Evolutionary conservation across 1,140 invertebrate genomes (phyloP), one percentile per base, ranked within the genome.

Genomic region (Drosophila arawakana): DNA sequence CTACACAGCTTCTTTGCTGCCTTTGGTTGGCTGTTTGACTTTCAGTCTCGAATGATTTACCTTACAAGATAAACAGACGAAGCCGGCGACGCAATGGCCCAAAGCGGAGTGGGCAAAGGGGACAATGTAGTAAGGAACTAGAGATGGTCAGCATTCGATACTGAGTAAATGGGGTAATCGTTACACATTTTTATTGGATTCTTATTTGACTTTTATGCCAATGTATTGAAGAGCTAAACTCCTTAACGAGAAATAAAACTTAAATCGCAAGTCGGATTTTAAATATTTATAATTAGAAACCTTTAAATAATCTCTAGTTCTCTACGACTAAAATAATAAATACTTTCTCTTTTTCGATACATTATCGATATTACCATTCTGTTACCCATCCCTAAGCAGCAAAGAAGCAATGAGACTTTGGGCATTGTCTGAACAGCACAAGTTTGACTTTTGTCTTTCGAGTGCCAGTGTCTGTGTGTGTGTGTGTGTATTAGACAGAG

Each of bases 1-100:
- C 30, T 13, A 39, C 41, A 44, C 41, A 44, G 39, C 65, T 10
- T 8, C 47, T 13, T 30, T 43, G 8, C 59, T 30, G 34, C 9
- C 8, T 21, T 18, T 18, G 59, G 59, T 67, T 78, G 73, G 60
- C 70, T 88, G 84, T 88, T 88, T 88, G 84, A 89, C 84, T 88
- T 89, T 84, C 85, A 89, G 84, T 88, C 84, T 88, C 84, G 84
- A 88, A 88, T 88, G 84, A 88, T 88, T 88, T 88, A 89, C 84
- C 84, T 89, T 83, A 84, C 84, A 88, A 88, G 84, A 89, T 89
- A 88, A 88, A 88, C 84, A 88, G 84, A 78, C 80, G 76, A 68
- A 50, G 67, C 37, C 46, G 47, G 34, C 62, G 7, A 21, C 35
- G 61, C 25, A 55, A 30, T 8, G 25, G 62, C 11, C 55, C 58